A percentile compares a stretch with the other conserved stretches of the same genome.
Conservation (phyloP, 1,140 invertebrate species). For the Ips typographus region DNA sequence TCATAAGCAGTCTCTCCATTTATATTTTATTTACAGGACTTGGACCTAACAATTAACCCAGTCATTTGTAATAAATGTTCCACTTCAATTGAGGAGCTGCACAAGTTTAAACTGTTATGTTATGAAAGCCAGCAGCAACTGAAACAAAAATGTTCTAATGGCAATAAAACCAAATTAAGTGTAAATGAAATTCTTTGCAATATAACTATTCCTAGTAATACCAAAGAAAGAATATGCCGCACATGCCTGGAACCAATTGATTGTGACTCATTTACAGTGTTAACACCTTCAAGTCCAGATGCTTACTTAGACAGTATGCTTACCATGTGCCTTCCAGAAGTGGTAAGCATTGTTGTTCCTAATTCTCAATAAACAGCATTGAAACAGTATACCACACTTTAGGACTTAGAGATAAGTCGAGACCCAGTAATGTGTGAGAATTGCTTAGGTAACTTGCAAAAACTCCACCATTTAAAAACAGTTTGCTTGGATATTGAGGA, state of each 20-base stretch:
- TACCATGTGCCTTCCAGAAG: slow-evolving; percentile 13
- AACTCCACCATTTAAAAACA: slow-evolving; percentile 15
- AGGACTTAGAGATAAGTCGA: slow-evolving; percentile 9
- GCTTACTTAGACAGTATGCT: slow-evolving; percentile 17
- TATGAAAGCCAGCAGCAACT: slow-evolving; percentile 5
- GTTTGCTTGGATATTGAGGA: slow-evolving; percentile 9
- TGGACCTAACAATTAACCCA: slow-evolving; percentile 2
- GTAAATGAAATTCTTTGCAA: background rate
- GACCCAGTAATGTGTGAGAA: slow-evolving; percentile 17
- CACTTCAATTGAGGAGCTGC: background rate
- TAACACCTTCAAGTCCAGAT: background rate
- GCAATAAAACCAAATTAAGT: slow-evolving; percentile 2
- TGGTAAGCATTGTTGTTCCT: background rate
- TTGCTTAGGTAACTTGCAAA: slow-evolving; percentile 6
- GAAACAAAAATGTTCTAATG: background rate
- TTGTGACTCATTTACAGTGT: background rate
- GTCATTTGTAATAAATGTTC: slow-evolving; percentile 13
- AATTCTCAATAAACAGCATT: background rate
- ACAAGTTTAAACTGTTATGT: slow-evolving; percentile 9
- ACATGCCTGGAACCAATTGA: background rate
- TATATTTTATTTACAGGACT: slow-evolving; percentile 6
- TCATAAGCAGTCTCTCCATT: background rate
- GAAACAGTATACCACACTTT: background rate
- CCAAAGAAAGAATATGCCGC: background rate
- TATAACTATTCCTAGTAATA: background rate